Evolutionary conservation across 1,140 invertebrate genomes (phyloP), one percentile per base, ranked within the genome.

Genomic region (Habropoda laboriosa): DNA sequence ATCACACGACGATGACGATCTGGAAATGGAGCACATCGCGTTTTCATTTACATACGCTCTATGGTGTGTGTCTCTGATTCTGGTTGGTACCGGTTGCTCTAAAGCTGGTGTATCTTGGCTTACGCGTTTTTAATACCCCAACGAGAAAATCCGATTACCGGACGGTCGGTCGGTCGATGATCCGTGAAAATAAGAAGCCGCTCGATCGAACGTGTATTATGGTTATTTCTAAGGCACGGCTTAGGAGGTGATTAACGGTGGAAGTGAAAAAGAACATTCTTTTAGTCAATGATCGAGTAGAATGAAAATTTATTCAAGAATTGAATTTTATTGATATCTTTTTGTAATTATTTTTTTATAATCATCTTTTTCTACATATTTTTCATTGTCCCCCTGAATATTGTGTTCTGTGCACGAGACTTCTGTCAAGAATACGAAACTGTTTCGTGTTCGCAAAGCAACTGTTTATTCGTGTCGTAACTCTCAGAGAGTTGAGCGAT

Each of bases 71-170:
- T 71, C 16, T 24, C 16, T 30, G 32, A 13, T 8, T n/a, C 35
- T 18, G 6, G 13, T 27, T 24, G 24, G 24, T n/a, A n/a, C 49
- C 21, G 18, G 18, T 6, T 51, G n/a, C n/a, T 53, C 51, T 8
- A 10, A n/a, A n/a, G n/a, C n/a, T n/a, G n/a, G n/a, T n/a, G n/a
- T 24, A 32, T 51, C 49, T 35, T 21, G 30, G 6, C 55, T 35
- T 68, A 32, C 7, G 24, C 5, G 16, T 45, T 40, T n/a, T 35
- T 32, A 47, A 55, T 58, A 32, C 24, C 27, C 8, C 10, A 42
- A 21, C 7, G 12, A 40, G 72, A 16, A 75, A 53, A 75, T 63
- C 60, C 47, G 49, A 64, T 75, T 75, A 75, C 16, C 10, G 2
- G 16, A 27, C 32, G 10, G 16, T 13, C 7, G 72, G 35, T 53